These are phyloP conservation scores for Apomyelois bistriatella DNA, from an alignment of 2,888 invertebrate species.

Conservation along the genomic window DNA sequence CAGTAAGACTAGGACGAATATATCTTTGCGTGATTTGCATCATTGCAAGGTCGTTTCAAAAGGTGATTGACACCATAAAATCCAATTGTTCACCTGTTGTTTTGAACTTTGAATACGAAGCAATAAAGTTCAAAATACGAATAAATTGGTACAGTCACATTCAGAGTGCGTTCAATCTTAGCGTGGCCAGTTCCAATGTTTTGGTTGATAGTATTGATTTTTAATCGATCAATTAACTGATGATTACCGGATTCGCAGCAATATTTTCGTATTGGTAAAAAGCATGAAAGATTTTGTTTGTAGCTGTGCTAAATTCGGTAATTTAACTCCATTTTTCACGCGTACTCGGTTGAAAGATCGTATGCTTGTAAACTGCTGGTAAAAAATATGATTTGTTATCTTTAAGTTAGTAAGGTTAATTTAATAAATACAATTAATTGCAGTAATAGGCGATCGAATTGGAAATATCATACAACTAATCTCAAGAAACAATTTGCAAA, in stretches of 20 bases:
- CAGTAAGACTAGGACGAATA: constrained; percentile 22
- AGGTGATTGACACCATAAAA: constrained; percentile 65
- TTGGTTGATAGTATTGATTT: constrained; percentile 52
- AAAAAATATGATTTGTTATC: not conserved
- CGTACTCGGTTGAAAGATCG: constrained; percentile 29
- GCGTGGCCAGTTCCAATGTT: constrained; percentile 63
- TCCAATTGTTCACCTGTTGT: constrained; percentile 15
- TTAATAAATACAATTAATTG: no score
- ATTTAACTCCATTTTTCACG: constrained; percentile 25
- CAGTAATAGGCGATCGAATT: no score
- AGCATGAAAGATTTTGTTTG: constrained; percentile 40
- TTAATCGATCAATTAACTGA: constrained; percentile 50
- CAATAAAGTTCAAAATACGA: constrained; percentile 23
- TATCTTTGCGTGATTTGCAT: constrained; percentile 69
- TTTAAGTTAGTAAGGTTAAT: not conserved
- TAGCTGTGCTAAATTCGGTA: constrained; percentile 38
- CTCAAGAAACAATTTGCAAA: no score
- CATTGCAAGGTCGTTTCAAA: constrained; percentile 76
- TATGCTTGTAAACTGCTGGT: not conserved
- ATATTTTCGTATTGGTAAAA: constrained; percentile 28
- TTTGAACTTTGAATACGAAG: constrained; percentile 12
- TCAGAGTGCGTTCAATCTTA: constrained; percentile 42
- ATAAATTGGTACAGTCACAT: constrained; percentile 4
- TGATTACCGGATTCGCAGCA: constrained; percentile 39
- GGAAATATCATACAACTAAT: no score